These are phyloP conservation scores for Cataglyphis hispanica DNA, from an alignment of 1,140 invertebrate species.

Conservation along the genomic window DNA sequence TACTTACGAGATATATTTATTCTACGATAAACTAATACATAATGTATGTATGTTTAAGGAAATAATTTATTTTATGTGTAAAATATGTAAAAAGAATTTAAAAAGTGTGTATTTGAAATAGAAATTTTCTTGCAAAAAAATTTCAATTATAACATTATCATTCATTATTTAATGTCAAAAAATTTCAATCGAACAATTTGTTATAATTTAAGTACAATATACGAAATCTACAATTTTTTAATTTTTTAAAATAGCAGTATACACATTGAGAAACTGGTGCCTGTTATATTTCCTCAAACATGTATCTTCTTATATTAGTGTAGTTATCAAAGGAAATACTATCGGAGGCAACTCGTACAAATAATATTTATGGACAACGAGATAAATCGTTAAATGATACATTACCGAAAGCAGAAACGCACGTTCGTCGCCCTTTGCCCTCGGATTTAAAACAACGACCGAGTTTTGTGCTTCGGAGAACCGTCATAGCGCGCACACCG, in stretches of 20 bases:
- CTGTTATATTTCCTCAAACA: background rate
- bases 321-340: background rate
- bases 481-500: constrained; percentile 17
- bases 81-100: background rate
- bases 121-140: background rate
- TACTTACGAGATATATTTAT: background rate
- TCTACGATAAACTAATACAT: background rate
- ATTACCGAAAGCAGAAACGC: constrained; percentile 13
- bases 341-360: background rate
- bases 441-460: constrained; percentile 24
- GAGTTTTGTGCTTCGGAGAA: constrained; percentile 62
- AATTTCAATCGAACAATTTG: background rate
- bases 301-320: background rate
- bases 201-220: background rate
- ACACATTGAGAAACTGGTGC: background rate
- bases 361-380: constrained; percentile 1
- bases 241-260: background rate
- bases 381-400: constrained; percentile 3
- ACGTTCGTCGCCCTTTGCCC: background rate
- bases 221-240: background rate
- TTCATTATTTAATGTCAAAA: background rate
- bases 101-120: background rate
- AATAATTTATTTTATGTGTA: background rate
- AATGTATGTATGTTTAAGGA: background rate
- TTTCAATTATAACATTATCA: background rate